A percentile compares a stretch with the other conserved stretches of the same genome.
Conservation (phyloP, 1,140 invertebrate genomes). For the Homarus americanus region DNA sequence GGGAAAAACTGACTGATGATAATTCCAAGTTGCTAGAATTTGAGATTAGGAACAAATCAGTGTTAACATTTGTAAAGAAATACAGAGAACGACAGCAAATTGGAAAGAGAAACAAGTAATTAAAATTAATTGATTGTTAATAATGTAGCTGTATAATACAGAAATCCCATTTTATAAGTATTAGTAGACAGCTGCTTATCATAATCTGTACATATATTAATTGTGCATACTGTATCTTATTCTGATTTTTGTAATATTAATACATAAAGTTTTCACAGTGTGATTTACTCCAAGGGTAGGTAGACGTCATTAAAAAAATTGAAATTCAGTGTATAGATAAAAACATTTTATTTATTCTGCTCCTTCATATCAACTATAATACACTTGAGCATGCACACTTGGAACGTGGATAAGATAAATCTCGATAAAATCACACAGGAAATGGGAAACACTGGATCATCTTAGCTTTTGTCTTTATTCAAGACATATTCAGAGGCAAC, state of each 20-base stretch:
- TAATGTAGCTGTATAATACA: neutral
- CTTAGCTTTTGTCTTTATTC: no score
- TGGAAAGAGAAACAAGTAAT: neutral
- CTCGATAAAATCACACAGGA: no score
- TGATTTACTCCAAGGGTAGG: no score
- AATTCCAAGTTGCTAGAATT: slow-evolving; percentile 26
- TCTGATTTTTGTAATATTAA: neutral
- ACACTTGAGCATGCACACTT: slow-evolving; percentile 20
- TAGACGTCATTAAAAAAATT: no score
- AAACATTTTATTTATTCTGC: slow-evolving; percentile 10
- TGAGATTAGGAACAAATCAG: slow-evolving; percentile 42
- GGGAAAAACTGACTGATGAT: slow-evolving; percentile 40
- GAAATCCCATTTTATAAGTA: neutral
- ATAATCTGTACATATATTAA: neutral
- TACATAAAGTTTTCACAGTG: no score
- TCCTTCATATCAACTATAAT: slow-evolving; percentile 6
- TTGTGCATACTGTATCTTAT: no score
- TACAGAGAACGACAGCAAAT: slow-evolving; percentile 7
- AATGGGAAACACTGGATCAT: no score
- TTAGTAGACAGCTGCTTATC: neutral
- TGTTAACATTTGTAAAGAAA: slow-evolving; percentile 38
- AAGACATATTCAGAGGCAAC: no score
- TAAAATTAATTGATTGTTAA: neutral
- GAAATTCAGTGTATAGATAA: neutral
- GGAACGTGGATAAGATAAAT: no score